Evolutionary conservation across 2,888 invertebrate genomes (phyloP), one percentile per base, ranked within the genome.

Genomic region (Ephialtes manifestator): DNA sequence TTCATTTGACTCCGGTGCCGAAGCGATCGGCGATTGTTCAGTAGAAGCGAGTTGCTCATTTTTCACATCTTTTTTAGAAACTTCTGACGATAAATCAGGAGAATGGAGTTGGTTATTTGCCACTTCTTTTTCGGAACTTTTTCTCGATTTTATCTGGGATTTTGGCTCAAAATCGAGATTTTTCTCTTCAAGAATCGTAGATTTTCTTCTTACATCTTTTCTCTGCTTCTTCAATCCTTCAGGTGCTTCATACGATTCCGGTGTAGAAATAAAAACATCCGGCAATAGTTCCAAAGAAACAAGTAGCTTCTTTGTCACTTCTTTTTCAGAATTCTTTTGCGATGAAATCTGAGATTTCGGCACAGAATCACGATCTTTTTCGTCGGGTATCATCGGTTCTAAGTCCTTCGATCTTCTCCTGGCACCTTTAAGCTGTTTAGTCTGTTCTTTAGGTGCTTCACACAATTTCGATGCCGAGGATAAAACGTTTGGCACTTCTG

Each of bases 341-440:
- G 15, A 31, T 15, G 31, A 4, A 31, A 11, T n/a, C 7, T 31
- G 15, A 31, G 2, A 13, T 31, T 60, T 60, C 28, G 7, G 10
- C 15, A 4, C 28, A 13, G 58, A 24, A 58, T 18, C 60, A 31
- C 15, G n/a, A 28, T 39, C 28, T 8, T 68, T 48, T 8, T 20
- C 31, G 0, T 20, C 20, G 15, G n/a, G 1, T 3, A 60, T 15
- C 1, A 4, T 31, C 2, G 31, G 1, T 15, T 60, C 31, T 4
- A 15, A 71, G 71, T 79, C 24, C 31, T 72, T 13, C 24, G 24
- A 24, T 53, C 35, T 20, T 39, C 7, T 67, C 8, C 10, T 24
- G 24, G 4, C 11, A 28, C 24, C 13, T 11, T 58, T 24, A 24
- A 13, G 48, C 11, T 48, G 48, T n/a, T 48, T 15, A 15, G 4